Conservation (phyloP, 2,797 vertebrate species). For the Tiaroga cobitis region DNA sequence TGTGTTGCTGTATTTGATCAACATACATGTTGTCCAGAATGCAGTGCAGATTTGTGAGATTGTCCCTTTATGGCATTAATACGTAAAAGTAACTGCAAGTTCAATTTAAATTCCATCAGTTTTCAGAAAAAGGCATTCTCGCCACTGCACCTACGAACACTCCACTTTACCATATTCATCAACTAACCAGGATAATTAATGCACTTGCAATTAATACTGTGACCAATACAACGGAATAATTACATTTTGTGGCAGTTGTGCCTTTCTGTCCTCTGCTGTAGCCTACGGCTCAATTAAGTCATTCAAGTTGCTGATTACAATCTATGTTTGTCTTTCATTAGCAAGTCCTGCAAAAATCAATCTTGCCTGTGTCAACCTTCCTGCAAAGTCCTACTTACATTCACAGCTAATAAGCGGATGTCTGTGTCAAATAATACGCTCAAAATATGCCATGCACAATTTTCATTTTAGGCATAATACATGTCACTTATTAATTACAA, state of each 20-base stretch:
- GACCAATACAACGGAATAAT: slow-evolving; percentile 43
- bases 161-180: slow-evolving; percentile 23
- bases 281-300: slow-evolving; percentile 13
- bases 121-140: neutral
- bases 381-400: neutral
- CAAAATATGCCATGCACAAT: neutral
- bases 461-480: neutral
- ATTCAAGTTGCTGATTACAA: slow-evolving; percentile 9
- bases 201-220: slow-evolving; percentile 40
- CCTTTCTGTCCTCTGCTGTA: slow-evolving; percentile 12
- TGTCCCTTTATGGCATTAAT: neutral
- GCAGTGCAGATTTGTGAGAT: neutral
- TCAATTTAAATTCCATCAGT: neutral
- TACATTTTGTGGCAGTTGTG: slow-evolving; percentile 3
- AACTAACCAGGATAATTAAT: slow-evolving; percentile 36
- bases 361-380: neutral
- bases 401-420: neutral
- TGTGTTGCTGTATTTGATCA: neutral
- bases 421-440: neutral
- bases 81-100: neutral
- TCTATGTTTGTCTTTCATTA: slow-evolving; percentile 40
- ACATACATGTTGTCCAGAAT: neutral
- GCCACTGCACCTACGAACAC: neutral
- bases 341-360: slow-evolving; percentile 1
- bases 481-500: neutral